These are phyloP conservation scores for Gryllus bimaculatus DNA, from an alignment of 1,140 invertebrate species.

Conservation along the genomic window DNA sequence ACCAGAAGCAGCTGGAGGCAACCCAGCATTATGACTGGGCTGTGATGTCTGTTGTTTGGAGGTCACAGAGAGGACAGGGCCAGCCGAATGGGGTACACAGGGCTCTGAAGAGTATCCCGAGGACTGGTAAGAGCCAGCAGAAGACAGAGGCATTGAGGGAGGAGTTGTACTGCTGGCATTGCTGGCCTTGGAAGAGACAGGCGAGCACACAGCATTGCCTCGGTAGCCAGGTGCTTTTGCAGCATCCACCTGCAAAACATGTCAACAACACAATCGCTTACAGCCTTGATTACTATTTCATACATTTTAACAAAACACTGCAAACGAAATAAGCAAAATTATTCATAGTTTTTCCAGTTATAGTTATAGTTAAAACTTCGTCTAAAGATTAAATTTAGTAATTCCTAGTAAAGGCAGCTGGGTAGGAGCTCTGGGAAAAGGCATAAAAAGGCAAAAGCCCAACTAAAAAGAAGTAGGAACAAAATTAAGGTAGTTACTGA, in stretches of 20 bases:
- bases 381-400: no score
- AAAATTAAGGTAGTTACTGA: no score
- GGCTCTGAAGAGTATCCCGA: conserved; percentile 13
- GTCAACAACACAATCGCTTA: neutral
- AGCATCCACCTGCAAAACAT: conserved; percentile 49
- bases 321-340: no score
- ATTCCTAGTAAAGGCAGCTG: no score
- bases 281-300: no score
- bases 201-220: conserved; percentile 56
- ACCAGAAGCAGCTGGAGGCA: neutral
- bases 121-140: conserved; percentile 10
- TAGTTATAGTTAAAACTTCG: no score
- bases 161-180: conserved; percentile 34
- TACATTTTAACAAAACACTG: no score
- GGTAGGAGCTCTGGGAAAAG: no score
- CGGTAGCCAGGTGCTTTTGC: conserved; percentile 75
- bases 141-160: conserved; percentile 18
- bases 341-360: no score
- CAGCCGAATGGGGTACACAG: conserved; percentile 17
- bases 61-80: conserved; percentile 7
- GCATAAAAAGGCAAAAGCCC: no score
- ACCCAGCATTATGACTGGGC: neutral
- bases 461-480: no score
- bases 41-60: conserved; percentile 9
- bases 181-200: conserved; percentile 54